Percentiles rank a stretch among this genome's conserved stretches.
These are phyloP conservation scores for Leucania comma DNA, from an alignment of 2,888 invertebrate species.

Conservation along the genomic window DNA sequence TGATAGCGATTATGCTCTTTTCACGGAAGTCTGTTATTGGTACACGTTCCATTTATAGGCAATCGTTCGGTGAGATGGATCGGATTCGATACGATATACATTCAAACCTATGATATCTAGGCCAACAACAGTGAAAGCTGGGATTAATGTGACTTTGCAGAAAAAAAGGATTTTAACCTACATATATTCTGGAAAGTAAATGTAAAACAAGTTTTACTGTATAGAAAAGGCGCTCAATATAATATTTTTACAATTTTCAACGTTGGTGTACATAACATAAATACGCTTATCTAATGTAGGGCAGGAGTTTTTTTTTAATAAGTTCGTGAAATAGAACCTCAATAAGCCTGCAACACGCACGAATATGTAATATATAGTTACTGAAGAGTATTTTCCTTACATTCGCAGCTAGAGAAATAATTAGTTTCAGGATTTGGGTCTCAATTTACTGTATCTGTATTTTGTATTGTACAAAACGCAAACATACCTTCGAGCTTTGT, in stretches of 20 bases:
- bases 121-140: background rate
- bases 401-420: constrained; percentile 35
- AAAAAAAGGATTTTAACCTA: constrained; percentile 17
- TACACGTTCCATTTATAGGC: constrained; percentile 21
- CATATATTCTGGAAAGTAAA: background rate
- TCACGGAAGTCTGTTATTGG: constrained; percentile 25
- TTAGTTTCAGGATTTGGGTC: constrained; percentile 55
- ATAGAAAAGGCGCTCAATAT: background rate
- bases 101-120: background rate
- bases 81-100: constrained; percentile 8
- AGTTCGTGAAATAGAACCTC: background rate
- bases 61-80: constrained; percentile 14
- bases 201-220: background rate
- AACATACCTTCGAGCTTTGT: constrained; percentile 62
- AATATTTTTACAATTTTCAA: background rate
- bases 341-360: constrained; percentile 22
- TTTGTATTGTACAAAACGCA: constrained; percentile 53
- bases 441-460: too few relatives aligned
- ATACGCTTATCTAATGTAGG: background rate
- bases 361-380: constrained; percentile 30
- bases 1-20: constrained; percentile 30
- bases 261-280: background rate
- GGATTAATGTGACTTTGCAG: background rate
- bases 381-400: constrained; percentile 19
- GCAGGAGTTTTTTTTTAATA: background rate